Evolutionary conservation across 2,888 invertebrate species (phyloP), one percentile per base, ranked within the genome.

Genomic region (Epistrophe eligans): DNA sequence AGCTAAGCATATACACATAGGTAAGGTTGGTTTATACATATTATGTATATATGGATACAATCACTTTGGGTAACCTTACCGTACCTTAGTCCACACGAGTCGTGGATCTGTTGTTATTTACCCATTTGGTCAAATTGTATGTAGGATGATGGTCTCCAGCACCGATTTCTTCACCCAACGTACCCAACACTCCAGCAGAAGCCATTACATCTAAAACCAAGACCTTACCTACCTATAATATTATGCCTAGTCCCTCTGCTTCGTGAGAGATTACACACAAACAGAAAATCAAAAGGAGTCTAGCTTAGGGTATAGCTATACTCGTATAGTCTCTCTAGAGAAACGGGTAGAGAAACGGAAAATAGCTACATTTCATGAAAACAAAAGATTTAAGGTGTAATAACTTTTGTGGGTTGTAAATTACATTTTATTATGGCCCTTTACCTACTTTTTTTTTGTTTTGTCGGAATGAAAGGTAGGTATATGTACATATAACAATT

Each of bases 401-500:
- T 82, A 79, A 87, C 79, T 87, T 87, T 79, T 83, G 82, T 76
- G 74, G 82, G 87, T 83, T 87, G 83, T 87, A 87, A 87, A 83
- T 83, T 83, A 87, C 82, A 55, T 72, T 87, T 87, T 83, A 87
- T 79, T 83, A 79, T 83, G 64, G 83, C 76, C 76, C 79, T 70
- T 64, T 74, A 72, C n/a, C 11, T 1, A 24, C 35, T 35, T n/a
- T 64, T 38, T 32, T 35, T 15, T 67, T 35, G 8, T 35, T 57
- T 38, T 52, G 40, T 52, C 9, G 15, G 28, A 19, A 40, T 40
- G 15, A 50, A 35, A 32, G 32, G 24, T 5, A 24, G 24, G 24
- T 24, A 24, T 3, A 17, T 5, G 1, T 0, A 13, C 17, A 50
- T 19, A 50, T 35, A 67, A 38, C 35, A 77, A 85, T 70, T 48